Base-by-base conservation (phyloP, 2,113 vertebrate genomes). In the Cercopithecus mona region DNA sequence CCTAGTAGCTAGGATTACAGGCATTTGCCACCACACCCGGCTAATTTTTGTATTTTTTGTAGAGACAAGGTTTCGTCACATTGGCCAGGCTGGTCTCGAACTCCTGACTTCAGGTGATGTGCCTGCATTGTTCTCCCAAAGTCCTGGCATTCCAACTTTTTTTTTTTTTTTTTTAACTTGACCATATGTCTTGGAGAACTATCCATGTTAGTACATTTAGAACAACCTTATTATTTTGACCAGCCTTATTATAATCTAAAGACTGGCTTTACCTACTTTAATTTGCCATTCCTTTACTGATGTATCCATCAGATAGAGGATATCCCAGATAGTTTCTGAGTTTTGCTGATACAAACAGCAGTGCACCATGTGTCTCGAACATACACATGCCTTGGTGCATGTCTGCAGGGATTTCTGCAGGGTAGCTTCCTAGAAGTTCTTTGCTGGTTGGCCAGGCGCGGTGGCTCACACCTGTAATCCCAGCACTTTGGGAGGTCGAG, bases 311-410 rank as follows among this genome's bases (percentile, higher is more conserved):
- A 55, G 52, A 7, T 55, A 20, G 52, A 55, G 18, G 52, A 55
- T 55, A 55, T 18, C 12, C 12, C 38, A 45, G 5, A 11, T 17
- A 16, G 43, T 52, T 43, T 50, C n/a, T 27, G 38, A 43, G 45
- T 13, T 85, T 88, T 40, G n/a, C 40, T 64, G 5, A 16, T 18
- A 1, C 6, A 7, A 30, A 27, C 23, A 25, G 48, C 5, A 14
- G 57, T 6, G 7, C 32, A 1, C 9, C 16, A 38, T 17, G 8
- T 43, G 22, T 57, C 75, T 30, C 32, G 18, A 59, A 10, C 2
- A 0, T 8, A 22, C 8, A 0, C 4, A 3, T 0, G 0, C 75
- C 25, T 32, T 11, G 75, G 23, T 59, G 20, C 16, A 7, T 3
- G 6, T 6, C 4, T 32, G 50, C 11, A 9, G 22, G 22, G 25